Base-by-base conservation (phyloP, 1,140 invertebrate genomes). In the Halictus rubicundus region DNA sequence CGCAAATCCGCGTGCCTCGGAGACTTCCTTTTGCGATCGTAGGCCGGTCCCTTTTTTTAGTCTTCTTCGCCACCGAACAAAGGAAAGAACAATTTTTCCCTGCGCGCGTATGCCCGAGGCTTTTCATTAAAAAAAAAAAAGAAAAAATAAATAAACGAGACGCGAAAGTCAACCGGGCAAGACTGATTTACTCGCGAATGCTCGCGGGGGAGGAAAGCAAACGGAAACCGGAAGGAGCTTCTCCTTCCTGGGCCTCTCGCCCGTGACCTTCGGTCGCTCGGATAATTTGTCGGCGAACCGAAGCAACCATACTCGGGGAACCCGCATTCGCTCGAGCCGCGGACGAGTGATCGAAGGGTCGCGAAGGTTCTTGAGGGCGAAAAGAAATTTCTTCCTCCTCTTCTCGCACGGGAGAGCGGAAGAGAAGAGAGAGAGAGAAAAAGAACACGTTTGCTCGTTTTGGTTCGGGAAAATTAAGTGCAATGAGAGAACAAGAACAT, bases 21-120 rank as follows among this genome's bases (percentile, higher is more conserved):
- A 78, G 87, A 88, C 64, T 52, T 52, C 27, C 37, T 83, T 83
- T 19, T 27, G 19, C 49, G 54, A 75, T 80, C 54, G 74, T 79
- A 75, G n/a, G 74, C 19, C 46, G 65, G 65, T 80, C 59, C n/a
- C 21, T 57, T 10, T 57, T n/a, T 57, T 57, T 57, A 74, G 66
- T 70, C 82, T 84, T 82, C 61, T 70, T 72, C 77, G 57, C 46
- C 68, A 39, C 25, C 39, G 71, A 86, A 85, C 79, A 79, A 85
- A 84, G 82, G 61, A 73, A 72, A 37, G 42, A 65, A 65, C 57
- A 63, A 78, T 71, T 78, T n/a, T 73, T 68, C 71, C 89, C 86
- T 89, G 88, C 85, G 87, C 83, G 85, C 83, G 82, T 89, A 89
- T 89, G 89, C 86, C 86, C 71, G 89, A 86, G 89, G 88, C 89